Evolutionary conservation across 2,888 invertebrate species (phyloP).

Genomic region (Eurytoma californica): DNA sequence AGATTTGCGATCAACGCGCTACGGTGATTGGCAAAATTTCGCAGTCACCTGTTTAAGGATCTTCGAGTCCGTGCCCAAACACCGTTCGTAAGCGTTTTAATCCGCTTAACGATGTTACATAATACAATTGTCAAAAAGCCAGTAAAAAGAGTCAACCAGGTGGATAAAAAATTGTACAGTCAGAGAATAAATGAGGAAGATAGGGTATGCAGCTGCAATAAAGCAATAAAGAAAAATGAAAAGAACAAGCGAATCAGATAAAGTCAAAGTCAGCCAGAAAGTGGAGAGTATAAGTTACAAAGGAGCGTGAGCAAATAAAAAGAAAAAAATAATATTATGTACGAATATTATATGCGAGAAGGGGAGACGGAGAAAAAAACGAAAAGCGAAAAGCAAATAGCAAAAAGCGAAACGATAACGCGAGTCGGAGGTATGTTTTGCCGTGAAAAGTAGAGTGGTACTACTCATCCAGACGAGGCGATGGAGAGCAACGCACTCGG

Average conservation of each 20-base stretch:
- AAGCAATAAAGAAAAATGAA: conserved; percentile 42
- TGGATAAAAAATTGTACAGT: conserved; percentile 22
- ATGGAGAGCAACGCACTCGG: conserved; percentile 57
- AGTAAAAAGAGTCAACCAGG: no score
- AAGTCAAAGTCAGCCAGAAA: background rate
- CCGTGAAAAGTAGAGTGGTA: no score
- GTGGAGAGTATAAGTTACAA: background rate
- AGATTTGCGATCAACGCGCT: background rate
- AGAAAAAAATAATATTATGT: conserved; percentile 4
- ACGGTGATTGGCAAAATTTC: background rate
- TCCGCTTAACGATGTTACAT: no score
- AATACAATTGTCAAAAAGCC: no score
- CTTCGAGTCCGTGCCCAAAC: no score
- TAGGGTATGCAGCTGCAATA: background rate
- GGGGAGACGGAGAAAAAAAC: conserved; percentile 23
- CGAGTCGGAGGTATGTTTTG: no score
- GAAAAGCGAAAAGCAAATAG: conserved; percentile 12
- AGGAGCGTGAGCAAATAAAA: background rate
- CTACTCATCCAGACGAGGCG: background rate
- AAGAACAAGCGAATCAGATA: conserved; percentile 20
- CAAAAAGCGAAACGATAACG: no score
- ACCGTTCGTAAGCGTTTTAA: no score
- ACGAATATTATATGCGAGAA: conserved; percentile 3
- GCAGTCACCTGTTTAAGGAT: background rate
- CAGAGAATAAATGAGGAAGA: conserved; percentile 15